Base-by-base conservation (phyloP, 2,888 invertebrate genomes). In the Acrobeloides nanus region DNA sequence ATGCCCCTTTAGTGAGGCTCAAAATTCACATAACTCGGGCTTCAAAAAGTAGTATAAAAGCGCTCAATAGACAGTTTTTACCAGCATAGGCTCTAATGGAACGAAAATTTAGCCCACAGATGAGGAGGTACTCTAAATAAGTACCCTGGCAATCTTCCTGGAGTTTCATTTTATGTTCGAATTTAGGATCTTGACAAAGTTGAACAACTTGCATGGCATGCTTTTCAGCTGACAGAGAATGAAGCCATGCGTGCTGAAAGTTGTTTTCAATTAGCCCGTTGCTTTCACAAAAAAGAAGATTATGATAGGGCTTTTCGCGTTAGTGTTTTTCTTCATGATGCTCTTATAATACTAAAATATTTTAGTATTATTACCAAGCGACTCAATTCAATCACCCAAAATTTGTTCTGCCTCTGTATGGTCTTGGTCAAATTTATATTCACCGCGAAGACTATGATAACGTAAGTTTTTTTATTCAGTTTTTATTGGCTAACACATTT, bases 201-300 rank as follows among this genome's bases (percentile, higher is more conserved):
- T 0, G 89, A 92, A 72, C 90, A 93, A 76, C 78, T 97, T 50
- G 95, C 95, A 0, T 78, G 92, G 10, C 93, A 95, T 73, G 95
- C 97, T 0, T 93, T 95, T 75, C 92, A 93, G 75, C 90, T 92
- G 73, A 93, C 95, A 0, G 95, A 97, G 76, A 95, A 95, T 75
- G 97, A 97, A 77, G 87, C 90, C 0, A 95, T 97, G 90, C 80
- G 93, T 29, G 93, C 95, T 0, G 97, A 97, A 76, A 92, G 92
- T 74, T 95, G 93, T 74, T 97, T 93, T 74, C 95, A 95, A 72
- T 77, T 99, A 49, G 97, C 95, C 0, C 79, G 97, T 53, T 87
- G 89, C 15, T 93, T 89, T 76, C 97, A 97, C 74, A 89, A 89
- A 0, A 89, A 89, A 76, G 79, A 84, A 0, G 89, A 92, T 73